A percentile compares a stretch with the other conserved stretches of the same genome.
Evolutionary conservation across 1,140 invertebrate genomes (phyloP).

Genomic region (Drosophila pectinifera): DNA sequence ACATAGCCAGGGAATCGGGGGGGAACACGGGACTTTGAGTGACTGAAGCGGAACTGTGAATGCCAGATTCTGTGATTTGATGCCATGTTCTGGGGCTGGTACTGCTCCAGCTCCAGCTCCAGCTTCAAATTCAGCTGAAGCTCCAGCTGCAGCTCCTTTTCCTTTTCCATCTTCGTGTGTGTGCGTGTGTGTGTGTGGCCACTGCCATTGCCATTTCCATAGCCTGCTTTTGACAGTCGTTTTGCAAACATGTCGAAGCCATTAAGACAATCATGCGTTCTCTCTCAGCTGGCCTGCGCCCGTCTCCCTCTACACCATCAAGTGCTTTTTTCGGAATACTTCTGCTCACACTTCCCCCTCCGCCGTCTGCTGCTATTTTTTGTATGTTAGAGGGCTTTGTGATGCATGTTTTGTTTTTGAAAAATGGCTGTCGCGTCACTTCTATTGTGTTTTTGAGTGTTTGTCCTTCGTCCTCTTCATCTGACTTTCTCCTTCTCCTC

Average conservation of each 20-base stretch:
- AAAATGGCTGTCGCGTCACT: constrained; percentile 82
- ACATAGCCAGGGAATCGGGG: constrained; percentile 31
- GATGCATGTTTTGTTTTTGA: constrained; percentile 71
- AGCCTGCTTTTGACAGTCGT: constrained; percentile 81
- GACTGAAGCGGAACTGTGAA: constrained; percentile 49
- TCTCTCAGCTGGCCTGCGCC: constrained; percentile 10
- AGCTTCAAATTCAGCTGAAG: constrained; percentile 13
- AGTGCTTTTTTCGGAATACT: constrained; percentile 50
- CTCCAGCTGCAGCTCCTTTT: constrained; percentile 21
- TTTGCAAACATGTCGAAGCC: constrained; percentile 84
- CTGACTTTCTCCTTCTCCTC: not conserved
- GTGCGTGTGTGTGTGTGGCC: constrained; percentile 17
- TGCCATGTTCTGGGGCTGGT: constrained; percentile 36
- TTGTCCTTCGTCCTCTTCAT: constrained; percentile 52
- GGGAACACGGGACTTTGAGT: constrained; percentile 20
- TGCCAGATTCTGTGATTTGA: constrained; percentile 58
- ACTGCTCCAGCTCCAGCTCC: constrained; percentile 25
- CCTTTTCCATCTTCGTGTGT: constrained; percentile 23
- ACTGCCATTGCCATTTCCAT: constrained; percentile 54
- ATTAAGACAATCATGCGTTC: constrained; percentile 83
- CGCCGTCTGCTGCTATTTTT: constrained; percentile 28
- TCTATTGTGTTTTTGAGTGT: constrained; percentile 80
- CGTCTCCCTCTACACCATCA: constrained; percentile 34
- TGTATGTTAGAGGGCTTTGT: constrained; percentile 64
- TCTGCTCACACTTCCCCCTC: constrained; percentile 39